phyloP scores from a whole-genome alignment of 2,888 invertebrate species.

The Allygus modestus region DNA sequence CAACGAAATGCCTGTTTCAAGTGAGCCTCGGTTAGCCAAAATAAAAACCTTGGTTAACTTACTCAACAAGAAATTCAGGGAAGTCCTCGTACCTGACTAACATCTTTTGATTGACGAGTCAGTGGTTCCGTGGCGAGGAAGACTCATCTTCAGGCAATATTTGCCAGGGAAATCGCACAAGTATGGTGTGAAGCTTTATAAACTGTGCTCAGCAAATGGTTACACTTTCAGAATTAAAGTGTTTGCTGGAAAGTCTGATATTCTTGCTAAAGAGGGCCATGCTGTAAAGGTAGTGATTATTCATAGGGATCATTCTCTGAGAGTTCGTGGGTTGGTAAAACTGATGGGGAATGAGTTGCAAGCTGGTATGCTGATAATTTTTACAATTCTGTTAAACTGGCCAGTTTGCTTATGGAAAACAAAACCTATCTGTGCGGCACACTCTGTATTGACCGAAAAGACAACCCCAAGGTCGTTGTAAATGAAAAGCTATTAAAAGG shows the following conservation, averaged over 20 bases:
- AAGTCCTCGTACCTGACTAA: conserved; percentile 67
- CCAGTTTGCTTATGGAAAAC: conserved; percentile 64
- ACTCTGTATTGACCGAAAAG: conserved; percentile 64
- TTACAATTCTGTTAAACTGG: conserved; percentile 69
- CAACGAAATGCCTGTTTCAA: conserved; percentile 60
- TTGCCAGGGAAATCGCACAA: conserved; percentile 69
- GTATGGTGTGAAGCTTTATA: conserved; percentile 71
- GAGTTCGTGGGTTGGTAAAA: too few species aligned
- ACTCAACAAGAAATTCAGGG: not conserved
- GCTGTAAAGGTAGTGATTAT: conserved; percentile 66
- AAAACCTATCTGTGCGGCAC: conserved; percentile 69
- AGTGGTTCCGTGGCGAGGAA: conserved; percentile 70
- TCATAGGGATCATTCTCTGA: too few species aligned
- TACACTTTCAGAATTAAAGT: conserved; percentile 25
- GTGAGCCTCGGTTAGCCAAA: conserved; percentile 64
- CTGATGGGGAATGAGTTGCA: conserved; percentile 68
- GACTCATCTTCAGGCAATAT: conserved; percentile 70
- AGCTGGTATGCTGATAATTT: conserved; percentile 70
- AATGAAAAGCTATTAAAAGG: conserved; percentile 63
- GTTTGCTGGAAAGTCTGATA: conserved; percentile 64
- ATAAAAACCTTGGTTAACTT: conserved; percentile 64
- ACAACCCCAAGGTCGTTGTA: conserved; percentile 66
- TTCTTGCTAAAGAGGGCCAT: conserved; percentile 71
- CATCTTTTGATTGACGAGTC: conserved; percentile 70
- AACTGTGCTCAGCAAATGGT: conserved; percentile 60